phyloP scores from a whole-genome alignment of 2,888 invertebrate genomes.

The Cryptocephalus moraei region DNA sequence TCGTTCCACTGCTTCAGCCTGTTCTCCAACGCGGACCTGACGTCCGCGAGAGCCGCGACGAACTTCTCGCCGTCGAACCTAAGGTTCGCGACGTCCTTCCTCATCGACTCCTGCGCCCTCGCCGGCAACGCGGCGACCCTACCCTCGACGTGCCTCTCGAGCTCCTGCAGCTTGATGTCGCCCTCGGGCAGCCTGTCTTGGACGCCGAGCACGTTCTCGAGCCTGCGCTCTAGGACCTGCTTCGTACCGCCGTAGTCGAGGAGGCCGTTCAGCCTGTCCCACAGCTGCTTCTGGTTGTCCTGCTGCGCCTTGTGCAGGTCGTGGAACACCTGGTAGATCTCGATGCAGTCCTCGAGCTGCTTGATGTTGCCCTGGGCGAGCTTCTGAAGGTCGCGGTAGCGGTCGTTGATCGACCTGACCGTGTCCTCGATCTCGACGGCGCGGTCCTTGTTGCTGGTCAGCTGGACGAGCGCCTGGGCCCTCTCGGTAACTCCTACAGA shows the following conservation, averaged over 20 bases:
- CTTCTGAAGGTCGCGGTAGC: constrained; percentile 63
- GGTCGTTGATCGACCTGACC: constrained; percentile 60
- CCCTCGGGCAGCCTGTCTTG: constrained; percentile 70
- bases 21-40: constrained; percentile 69
- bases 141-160: constrained; percentile 63
- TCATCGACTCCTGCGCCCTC: constrained; percentile 77
- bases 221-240: constrained; percentile 68
- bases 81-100: constrained; percentile 66
- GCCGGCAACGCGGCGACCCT: constrained; percentile 63
- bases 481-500: constrained; percentile 66
- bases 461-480: constrained; percentile 58
- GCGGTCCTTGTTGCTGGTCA: constrained; percentile 47
- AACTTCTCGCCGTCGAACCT: constrained; percentile 80
- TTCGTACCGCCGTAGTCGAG: constrained; percentile 85
- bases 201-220: constrained; percentile 71
- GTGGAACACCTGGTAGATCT: constrained; percentile 77
- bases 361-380: constrained; percentile 57
- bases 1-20: constrained; percentile 85
- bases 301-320: constrained; percentile 78
- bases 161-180: constrained; percentile 62
- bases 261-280: constrained; percentile 75
- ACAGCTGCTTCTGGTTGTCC: constrained; percentile 82
- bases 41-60: constrained; percentile 63
- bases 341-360: constrained; percentile 65
- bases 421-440: constrained; percentile 56